Percentiles rank a stretch among this genome's conserved stretches.
phyloP scores from a whole-genome alignment of 2,888 invertebrate genomes.

The Andrena haemorrhoa region DNA sequence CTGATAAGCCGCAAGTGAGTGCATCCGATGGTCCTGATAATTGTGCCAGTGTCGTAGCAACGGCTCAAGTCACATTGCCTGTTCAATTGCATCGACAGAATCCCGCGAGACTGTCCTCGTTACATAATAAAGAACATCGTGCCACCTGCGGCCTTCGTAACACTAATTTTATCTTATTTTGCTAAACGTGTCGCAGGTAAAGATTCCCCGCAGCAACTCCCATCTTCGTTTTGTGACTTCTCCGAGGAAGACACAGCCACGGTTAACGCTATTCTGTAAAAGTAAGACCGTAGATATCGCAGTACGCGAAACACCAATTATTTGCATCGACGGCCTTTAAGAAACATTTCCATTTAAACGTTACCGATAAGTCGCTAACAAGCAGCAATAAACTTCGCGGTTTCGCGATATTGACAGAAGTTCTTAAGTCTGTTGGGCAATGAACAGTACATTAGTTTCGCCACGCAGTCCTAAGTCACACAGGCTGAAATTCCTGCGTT shows the following conservation, averaged over 20 bases:
- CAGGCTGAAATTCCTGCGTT: too few species aligned
- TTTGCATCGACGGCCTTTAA: too few species aligned
- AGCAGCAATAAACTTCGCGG: too few species aligned
- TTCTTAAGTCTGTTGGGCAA: too few species aligned
- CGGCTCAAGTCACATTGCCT: background rate
- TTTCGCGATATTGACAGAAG: too few species aligned
- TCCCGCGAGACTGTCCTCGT: background rate
- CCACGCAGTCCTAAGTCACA: too few species aligned
- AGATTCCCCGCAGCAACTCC: background rate
- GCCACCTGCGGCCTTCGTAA: background rate
- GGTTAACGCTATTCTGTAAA: background rate
- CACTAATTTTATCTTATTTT: background rate
- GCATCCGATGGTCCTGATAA: slow-evolving; percentile 35
- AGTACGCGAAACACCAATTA: background rate
- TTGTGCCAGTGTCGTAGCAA: slow-evolving; percentile 27
- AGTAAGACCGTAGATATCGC: background rate
- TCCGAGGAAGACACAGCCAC: background rate
- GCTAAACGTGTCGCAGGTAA: background rate
- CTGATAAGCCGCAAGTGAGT: slow-evolving; percentile 44
- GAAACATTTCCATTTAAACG: too few species aligned
- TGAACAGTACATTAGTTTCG: too few species aligned
- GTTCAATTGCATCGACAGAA: background rate
- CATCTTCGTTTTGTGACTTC: background rate
- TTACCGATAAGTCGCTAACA: too few species aligned
- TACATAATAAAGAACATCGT: background rate